phyloP scores from a whole-genome alignment of 1,140 invertebrate species.

The Cotesia glomerata region DNA sequence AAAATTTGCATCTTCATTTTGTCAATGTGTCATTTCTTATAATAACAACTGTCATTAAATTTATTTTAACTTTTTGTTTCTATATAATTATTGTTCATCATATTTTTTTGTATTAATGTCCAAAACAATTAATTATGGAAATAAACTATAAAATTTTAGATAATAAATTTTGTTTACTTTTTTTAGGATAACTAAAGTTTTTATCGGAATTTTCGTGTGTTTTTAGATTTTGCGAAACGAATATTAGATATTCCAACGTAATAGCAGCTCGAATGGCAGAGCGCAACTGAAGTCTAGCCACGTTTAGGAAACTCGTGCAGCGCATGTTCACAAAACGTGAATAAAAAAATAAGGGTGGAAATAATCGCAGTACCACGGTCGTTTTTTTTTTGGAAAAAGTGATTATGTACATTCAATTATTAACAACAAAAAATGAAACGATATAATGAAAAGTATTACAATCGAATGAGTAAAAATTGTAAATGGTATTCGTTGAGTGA shows the following conservation, averaged over 20 bases:
- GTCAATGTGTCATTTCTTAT: neutral
- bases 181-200: neutral
- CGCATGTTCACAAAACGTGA: conserved; percentile 23
- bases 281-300: conserved; percentile 29
- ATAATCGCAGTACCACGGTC: neutral
- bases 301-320: conserved; percentile 20
- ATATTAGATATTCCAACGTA: neutral
- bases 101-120: too few species aligned
- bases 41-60: too few species aligned
- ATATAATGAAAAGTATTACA: too few species aligned
- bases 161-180: neutral
- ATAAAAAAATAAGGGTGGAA: conserved; percentile 8
- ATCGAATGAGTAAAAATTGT: too few species aligned
- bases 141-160: too few species aligned
- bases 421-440: neutral
- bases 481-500: too few species aligned
- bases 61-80: too few species aligned
- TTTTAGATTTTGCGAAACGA: neutral
- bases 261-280: conserved; percentile 18
- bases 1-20: neutral
- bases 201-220: neutral
- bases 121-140: too few species aligned
- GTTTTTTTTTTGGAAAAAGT: neutral
- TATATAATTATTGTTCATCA: too few species aligned
- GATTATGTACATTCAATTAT: neutral